A percentile compares a stretch with the other conserved stretches of the same genome.
phyloP scores from a whole-genome alignment of 2,113 vertebrate species.

The Pimephales promelas region DNA sequence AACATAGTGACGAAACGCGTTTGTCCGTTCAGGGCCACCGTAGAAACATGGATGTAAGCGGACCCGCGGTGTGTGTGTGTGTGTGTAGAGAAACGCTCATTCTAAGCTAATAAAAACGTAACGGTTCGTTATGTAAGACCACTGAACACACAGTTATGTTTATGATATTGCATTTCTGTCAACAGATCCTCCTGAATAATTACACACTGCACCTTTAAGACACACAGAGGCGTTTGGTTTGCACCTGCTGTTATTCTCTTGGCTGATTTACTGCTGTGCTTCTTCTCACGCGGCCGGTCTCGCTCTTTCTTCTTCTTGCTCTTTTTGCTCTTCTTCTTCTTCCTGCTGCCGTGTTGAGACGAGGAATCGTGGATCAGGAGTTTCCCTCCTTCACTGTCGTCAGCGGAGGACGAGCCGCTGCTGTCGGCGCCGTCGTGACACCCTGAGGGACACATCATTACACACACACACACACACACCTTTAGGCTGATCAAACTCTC shows the following conservation, averaged over 20 bases:
- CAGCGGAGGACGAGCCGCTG: slow-evolving; percentile 86
- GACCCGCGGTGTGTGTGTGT: too few species aligned
- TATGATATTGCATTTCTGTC: too few species aligned
- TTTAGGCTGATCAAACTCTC: too few species aligned
- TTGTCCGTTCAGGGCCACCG: too few species aligned
- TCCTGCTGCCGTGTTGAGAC: slow-evolving; percentile 83
- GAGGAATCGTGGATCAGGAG: slow-evolving; percentile 93
- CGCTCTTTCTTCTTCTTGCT: slow-evolving; percentile 98
- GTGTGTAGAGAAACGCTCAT: too few species aligned
- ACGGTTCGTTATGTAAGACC: too few species aligned
- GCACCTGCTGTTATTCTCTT: slow-evolving; percentile 57
- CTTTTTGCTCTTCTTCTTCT: slow-evolving; percentile 96
- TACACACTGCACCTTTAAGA: not conserved
- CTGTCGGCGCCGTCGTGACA: slow-evolving; percentile 78
- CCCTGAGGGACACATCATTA: slow-evolving; percentile 61
- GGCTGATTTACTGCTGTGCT: slow-evolving; percentile 77
- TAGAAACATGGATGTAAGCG: too few species aligned
- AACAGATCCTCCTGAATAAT: too few species aligned
- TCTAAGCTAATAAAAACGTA: too few species aligned
- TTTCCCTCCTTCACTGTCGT: slow-evolving; percentile 89
- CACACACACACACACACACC: too few species aligned
- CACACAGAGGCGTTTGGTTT: not conserved
- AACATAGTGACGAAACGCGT: too few species aligned
- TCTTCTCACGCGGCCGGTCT: slow-evolving; percentile 80
- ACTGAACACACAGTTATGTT: too few species aligned